A percentile compares a stretch with the other conserved stretches of the same genome.
Evolutionary conservation across 2,113 vertebrate genomes (phyloP).

Genomic region (Gymnogyps californianus): DNA sequence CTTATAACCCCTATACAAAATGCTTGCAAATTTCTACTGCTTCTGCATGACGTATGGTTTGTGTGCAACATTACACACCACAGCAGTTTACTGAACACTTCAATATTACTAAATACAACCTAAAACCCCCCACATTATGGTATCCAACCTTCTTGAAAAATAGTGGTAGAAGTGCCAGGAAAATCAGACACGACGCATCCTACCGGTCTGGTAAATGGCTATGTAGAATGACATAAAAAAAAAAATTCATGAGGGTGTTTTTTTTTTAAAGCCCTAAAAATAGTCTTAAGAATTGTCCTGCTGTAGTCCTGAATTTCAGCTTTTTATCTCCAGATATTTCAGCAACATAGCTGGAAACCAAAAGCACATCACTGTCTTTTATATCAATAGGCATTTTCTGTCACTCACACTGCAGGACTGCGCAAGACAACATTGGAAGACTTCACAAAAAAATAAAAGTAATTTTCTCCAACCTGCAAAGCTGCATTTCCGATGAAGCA

Average conservation of each 20-base stretch:
- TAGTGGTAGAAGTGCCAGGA: neutral
- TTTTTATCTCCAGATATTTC: neutral
- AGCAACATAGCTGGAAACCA: neutral
- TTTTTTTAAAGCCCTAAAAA: neutral
- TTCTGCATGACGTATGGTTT: neutral
- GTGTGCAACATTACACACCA: neutral
- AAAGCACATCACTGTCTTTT: neutral
- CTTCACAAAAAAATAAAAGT: neutral
- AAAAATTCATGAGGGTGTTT: rapidly evolving
- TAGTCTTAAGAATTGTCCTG: neutral
- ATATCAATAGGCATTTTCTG: neutral
- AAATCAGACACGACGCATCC: neutral
- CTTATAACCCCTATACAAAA: neutral
- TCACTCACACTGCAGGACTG: neutral
- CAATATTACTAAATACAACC: neutral
- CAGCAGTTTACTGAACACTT: rapidly evolving
- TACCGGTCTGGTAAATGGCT: neutral
- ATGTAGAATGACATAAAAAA: neutral
- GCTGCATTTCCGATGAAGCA: neutral
- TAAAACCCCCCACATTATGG: no score
- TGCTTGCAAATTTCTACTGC: neutral
- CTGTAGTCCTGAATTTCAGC: neutral
- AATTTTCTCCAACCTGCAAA: neutral
- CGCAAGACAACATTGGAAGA: rapidly evolving
- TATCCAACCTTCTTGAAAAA: neutral